Conservation (phyloP, 2,797 vertebrate species). For the Balearica regulorum region DNA sequence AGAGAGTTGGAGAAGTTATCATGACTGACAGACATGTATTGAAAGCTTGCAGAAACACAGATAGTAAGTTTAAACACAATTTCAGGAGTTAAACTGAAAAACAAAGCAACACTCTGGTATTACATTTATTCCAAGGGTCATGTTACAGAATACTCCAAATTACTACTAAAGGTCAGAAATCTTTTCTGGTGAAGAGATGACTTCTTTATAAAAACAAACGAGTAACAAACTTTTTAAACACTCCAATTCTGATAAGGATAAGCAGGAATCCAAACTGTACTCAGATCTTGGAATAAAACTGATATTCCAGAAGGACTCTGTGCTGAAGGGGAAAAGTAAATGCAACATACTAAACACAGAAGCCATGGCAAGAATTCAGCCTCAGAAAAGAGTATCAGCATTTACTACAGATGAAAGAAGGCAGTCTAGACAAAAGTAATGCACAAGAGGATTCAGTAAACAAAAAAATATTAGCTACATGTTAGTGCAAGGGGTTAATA, state of each 20-base stretch:
- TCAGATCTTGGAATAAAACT: not conserved
- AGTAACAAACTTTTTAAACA: not conserved
- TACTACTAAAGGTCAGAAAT: not conserved
- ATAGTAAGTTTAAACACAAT: not conserved
- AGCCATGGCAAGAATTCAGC: not conserved
- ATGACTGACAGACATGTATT: fast-evolving
- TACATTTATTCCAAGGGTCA: constrained; percentile 2
- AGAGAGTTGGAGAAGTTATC: not conserved
- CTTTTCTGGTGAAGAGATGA: not conserved
- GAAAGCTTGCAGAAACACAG: not conserved
- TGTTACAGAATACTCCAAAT: not conserved
- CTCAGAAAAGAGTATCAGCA: constrained; percentile 14
- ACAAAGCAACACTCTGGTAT: not conserved
- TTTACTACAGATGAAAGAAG: not conserved
- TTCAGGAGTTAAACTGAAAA: not conserved
- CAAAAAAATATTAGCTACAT: not conserved
- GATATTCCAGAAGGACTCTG: not conserved
- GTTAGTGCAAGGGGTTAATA: not conserved
- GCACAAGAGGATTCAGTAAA: not conserved
- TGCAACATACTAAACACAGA: not conserved
- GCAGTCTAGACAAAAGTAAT: not conserved
- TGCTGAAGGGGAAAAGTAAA: not conserved
- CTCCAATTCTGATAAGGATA: not conserved
- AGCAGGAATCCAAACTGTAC: not conserved
- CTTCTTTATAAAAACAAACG: not conserved